Evolutionary conservation across 2,888 invertebrate genomes (phyloP).

Genomic region (Acanthosepion lycidas): DNA sequence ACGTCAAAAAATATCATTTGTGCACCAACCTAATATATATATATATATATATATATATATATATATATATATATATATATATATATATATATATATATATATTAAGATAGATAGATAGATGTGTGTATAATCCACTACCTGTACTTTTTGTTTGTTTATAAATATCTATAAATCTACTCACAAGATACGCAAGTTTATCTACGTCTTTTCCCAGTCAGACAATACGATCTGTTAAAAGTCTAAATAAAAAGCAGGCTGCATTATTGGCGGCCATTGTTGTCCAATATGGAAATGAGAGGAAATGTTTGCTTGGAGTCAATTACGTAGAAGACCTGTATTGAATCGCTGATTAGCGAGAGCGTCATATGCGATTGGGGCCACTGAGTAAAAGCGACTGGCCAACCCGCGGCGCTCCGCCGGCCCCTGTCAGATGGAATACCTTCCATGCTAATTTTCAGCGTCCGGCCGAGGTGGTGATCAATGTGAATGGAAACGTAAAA

Average conservation of each 20-base stretch:
- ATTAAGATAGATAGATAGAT: background rate
- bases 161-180: background rate
- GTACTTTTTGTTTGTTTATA: background rate
- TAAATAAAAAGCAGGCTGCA: background rate
- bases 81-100: too few species aligned
- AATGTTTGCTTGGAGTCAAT: constrained; percentile 33
- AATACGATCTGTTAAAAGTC: background rate
- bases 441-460: background rate
- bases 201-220: background rate
- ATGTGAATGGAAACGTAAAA: background rate
- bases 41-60: too few species aligned
- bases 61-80: background rate
- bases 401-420: background rate
- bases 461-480: background rate
- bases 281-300: constrained; percentile 12
- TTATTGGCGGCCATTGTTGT: background rate
- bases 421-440: constrained; percentile 33
- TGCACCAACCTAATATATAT: too few species aligned
- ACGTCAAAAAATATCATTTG: too few species aligned
- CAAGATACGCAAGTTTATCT: background rate
- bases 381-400: constrained; percentile 5
- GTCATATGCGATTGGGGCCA: constrained; percentile 33
- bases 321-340: constrained; percentile 20
- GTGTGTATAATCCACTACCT: background rate
- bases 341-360: background rate